Evolutionary conservation across 2,888 invertebrate genomes (phyloP).

Genomic region (Crematogaster levior): DNA sequence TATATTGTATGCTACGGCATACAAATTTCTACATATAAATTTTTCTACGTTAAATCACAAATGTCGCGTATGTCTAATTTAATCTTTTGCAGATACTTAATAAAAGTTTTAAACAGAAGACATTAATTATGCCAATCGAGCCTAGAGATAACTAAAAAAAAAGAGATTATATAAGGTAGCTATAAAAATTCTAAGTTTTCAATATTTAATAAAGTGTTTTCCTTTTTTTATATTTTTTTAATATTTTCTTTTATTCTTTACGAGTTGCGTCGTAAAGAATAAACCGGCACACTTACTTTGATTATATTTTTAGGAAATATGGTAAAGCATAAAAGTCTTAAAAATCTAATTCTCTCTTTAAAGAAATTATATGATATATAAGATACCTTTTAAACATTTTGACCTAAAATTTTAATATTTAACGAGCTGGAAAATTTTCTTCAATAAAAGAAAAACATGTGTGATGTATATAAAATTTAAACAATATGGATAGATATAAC

Average conservation of each 20-base stretch:
- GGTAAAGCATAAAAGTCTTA: neutral
- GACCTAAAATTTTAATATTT: neutral
- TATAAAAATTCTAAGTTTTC: neutral
- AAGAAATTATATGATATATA: neutral
- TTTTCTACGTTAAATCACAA: neutral
- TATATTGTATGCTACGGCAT: neutral
- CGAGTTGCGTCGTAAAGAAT: neutral
- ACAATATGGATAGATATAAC: no score
- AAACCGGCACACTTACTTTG: neutral
- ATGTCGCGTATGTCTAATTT: neutral
- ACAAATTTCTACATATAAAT: neutral
- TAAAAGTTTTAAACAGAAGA: neutral
- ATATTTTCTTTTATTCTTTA: neutral
- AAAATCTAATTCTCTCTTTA: no score
- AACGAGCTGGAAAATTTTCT: neutral
- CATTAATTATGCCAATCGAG: neutral
- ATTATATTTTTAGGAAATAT: neutral
- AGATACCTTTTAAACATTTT: neutral
- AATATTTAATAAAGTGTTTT: constrained; percentile 23
- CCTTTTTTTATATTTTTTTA: neutral
- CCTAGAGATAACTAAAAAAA: neutral
- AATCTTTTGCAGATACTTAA: neutral
- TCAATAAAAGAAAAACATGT: neutral
- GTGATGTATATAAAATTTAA: neutral
- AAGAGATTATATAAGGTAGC: neutral